These are phyloP conservation scores for Eucera pruinosa DNA, from an alignment of 2,888 invertebrate genomes.

Conservation along the genomic window DNA sequence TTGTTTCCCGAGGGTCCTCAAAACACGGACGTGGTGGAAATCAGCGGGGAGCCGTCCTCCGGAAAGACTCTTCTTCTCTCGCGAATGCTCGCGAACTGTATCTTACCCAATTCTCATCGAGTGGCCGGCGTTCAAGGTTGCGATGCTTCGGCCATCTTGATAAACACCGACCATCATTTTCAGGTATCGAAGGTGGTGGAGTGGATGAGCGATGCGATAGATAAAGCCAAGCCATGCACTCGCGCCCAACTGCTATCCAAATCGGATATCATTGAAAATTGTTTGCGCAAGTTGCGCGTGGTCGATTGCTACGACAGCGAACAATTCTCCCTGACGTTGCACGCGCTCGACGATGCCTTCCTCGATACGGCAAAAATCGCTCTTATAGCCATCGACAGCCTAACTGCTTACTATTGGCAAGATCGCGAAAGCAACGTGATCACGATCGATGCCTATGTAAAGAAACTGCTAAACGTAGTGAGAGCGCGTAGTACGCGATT, in stretches of 20 bases:
- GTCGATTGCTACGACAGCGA: constrained; percentile 82
- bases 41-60: constrained; percentile 83
- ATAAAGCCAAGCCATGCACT: constrained; percentile 41
- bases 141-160: constrained; percentile 83
- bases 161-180: constrained; percentile 86
- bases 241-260: constrained; percentile 40
- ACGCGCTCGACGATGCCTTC: constrained; percentile 82
- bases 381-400: constrained; percentile 85
- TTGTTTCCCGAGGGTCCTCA: constrained; percentile 84
- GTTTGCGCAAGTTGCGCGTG: constrained; percentile 81
- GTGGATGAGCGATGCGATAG: constrained; percentile 79
- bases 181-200: constrained; percentile 80
- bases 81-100: constrained; percentile 84
- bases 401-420: constrained; percentile 86
- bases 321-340: constrained; percentile 80
- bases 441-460: constrained; percentile 85
- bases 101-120: constrained; percentile 81
- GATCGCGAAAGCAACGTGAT: constrained; percentile 70
- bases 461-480: constrained; percentile 83
- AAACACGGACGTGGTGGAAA: constrained; percentile 84
- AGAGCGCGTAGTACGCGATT: constrained; percentile 85
- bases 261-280: constrained; percentile 73
- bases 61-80: constrained; percentile 85
- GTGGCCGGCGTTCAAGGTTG: constrained; percentile 82
- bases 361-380: constrained; percentile 82